Conservation (phyloP, 2,797 vertebrate species). For the Anniella stebbinsi region DNA sequence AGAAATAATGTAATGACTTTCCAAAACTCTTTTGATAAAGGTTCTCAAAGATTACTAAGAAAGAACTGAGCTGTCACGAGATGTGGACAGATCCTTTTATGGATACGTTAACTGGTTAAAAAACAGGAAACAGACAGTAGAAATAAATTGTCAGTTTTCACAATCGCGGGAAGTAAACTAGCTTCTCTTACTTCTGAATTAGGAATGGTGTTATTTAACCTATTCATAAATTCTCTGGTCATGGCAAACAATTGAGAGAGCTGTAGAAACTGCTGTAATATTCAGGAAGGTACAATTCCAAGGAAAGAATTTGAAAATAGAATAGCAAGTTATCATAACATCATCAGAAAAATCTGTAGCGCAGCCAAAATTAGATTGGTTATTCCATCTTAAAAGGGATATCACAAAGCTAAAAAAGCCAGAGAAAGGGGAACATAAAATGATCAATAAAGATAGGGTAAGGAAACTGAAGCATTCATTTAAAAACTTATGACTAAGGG, state of each 20-base stretch:
- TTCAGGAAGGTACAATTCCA: not conserved
- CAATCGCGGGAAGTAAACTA: not conserved
- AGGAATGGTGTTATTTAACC: not conserved
- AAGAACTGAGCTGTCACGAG: not conserved
- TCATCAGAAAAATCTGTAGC: not conserved
- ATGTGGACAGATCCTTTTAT: not conserved
- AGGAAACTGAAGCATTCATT: not conserved
- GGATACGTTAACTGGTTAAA: not conserved
- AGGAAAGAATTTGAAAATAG: not conserved
- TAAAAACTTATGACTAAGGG: not conserved
- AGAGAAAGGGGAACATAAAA: not conserved
- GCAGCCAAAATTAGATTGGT: not conserved
- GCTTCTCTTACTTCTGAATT: not conserved
- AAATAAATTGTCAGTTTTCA: conserved; percentile 6
- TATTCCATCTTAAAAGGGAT: too few relatives aligned
- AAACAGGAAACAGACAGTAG: conserved; percentile 12
- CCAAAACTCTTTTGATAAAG: not conserved
- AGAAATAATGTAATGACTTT: not conserved
- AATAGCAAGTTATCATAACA: not conserved
- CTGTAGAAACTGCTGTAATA: not conserved
- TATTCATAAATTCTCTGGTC: not conserved
- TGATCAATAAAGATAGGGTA: not conserved
- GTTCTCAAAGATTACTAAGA: not conserved
- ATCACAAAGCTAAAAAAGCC: not conserved
- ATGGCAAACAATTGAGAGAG: not conserved